Evolutionary conservation across 2,888 invertebrate species (phyloP), one percentile per base, ranked within the genome.

Genomic region (Drosophila aldrichi): DNA sequence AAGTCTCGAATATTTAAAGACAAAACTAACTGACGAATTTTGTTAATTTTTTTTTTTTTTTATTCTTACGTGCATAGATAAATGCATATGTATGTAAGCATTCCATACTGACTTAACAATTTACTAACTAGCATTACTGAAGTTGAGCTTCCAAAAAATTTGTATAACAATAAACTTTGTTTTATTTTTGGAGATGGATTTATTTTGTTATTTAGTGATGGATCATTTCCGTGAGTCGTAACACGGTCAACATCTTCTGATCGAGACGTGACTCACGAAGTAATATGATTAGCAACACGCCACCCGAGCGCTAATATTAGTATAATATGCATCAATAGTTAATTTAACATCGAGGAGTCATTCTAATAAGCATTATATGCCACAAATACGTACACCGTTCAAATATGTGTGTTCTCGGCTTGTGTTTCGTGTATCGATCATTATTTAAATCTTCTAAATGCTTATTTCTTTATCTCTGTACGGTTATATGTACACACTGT

Each of bases 401-500:
- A 7, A 5, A 29, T 7, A 29, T 1, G 22, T 16, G 8, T 22
- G 16, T 0, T 16, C 22, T 1, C 1, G 14, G 22, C 22, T 46
- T 9, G n/a, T 5, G 9, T 3, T 29, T n/a, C 22, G 36, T 52
- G 36, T 10, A 36, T 29, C 29, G 8, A 8, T 1, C 29, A 29
- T 8, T 8, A 29, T 7, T 29, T 8, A 29, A 29, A 10, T 16
- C 9, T n/a, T n/a, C n/a, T n/a, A n/a, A n/a, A 46, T 16, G 18
- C 29, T 14, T 36, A 38, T 58, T 38, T 48, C 46, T 22, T 22
- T 40, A 40, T n/a, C 0, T 38, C 6, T 16, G 36, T 38, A 16
- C 36, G 46, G 36, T 18, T 48, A 44, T 55, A 34, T 66, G 67
- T 29, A 48, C 62, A 22, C 55, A 44, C 56, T 71, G 71, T 18